Evolutionary conservation across 1,140 invertebrate genomes (phyloP).

Genomic region (Neotoxoptera formosana): DNA sequence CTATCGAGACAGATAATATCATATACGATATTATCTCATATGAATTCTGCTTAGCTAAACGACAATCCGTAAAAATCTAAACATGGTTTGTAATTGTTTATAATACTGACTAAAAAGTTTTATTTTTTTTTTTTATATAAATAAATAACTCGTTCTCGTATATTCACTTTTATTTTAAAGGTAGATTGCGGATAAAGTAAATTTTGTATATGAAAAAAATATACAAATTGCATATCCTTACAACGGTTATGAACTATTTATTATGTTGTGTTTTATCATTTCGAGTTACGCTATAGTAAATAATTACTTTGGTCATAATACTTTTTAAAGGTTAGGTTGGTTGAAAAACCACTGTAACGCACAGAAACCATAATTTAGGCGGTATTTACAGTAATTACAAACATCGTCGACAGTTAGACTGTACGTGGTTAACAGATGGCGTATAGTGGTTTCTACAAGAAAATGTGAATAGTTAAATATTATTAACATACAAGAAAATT

Average conservation of each 20-base stretch:
- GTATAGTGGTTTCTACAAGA: background rate
- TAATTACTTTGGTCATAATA: background rate
- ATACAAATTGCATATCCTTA: background rate
- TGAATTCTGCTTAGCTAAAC: no score
- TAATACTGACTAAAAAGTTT: background rate
- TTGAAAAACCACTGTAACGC: background rate
- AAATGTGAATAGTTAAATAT: background rate
- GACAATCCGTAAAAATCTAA: background rate
- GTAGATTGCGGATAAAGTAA: no score
- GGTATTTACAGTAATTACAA: background rate
- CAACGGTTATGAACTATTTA: background rate
- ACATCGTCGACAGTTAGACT: background rate
- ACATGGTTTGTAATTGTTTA: background rate
- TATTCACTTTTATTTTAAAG: no score
- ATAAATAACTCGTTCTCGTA: no score
- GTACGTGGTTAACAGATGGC: background rate
- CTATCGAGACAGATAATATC: no score
- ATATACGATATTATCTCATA: no score
- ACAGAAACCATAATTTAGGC: background rate
- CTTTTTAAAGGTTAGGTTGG: background rate
- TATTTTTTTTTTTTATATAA: background rate
- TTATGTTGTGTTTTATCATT: background rate
- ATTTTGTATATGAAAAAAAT: background rate
- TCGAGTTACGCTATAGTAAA: background rate
- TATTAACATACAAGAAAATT: background rate